phyloP scores from a whole-genome alignment of 2,797 vertebrate species.

The Tapirus indicus region DNA sequence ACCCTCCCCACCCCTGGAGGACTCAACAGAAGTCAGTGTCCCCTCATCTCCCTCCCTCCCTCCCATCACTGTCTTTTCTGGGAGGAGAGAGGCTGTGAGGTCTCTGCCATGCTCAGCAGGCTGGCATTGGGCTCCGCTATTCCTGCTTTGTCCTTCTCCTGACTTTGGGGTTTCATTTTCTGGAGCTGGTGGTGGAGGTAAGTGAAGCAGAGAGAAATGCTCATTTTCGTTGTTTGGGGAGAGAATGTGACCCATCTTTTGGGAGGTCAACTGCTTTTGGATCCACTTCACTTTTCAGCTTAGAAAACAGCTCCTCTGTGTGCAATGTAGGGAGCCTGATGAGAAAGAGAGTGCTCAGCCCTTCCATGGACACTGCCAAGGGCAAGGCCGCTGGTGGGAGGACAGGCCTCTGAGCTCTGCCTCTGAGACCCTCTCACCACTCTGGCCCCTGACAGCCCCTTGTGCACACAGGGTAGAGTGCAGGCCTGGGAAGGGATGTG shows the following conservation, averaged over 20 bases:
- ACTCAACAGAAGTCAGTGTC: too few relatives aligned
- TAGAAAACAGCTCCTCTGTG: neutral
- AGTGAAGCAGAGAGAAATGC: neutral
- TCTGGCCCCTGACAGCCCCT: neutral
- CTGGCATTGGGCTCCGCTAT: neutral
- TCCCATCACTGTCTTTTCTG: neutral
- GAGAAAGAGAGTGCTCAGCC: neutral
- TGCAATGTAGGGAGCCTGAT: neutral
- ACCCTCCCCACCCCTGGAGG: neutral
- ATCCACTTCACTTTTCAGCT: neutral
- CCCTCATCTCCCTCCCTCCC: neutral
- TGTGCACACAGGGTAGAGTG: too few relatives aligned
- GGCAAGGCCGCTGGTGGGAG: neutral
- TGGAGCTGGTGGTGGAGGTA: neutral
- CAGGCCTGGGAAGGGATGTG: too few relatives aligned
- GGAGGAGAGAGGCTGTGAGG: neutral
- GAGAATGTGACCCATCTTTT: neutral
- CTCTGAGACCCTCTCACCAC: neutral
- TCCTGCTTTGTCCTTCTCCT: neutral
- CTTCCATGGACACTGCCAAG: neutral
- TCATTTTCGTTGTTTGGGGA: neutral
- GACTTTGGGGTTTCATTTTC: neutral
- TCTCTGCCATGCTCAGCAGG: neutral
- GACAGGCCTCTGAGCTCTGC: neutral
- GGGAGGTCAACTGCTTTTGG: neutral